These are phyloP conservation scores for Wasmannia auropunctata DNA, from an alignment of 1,140 invertebrate genomes.

Conservation along the genomic window DNA sequence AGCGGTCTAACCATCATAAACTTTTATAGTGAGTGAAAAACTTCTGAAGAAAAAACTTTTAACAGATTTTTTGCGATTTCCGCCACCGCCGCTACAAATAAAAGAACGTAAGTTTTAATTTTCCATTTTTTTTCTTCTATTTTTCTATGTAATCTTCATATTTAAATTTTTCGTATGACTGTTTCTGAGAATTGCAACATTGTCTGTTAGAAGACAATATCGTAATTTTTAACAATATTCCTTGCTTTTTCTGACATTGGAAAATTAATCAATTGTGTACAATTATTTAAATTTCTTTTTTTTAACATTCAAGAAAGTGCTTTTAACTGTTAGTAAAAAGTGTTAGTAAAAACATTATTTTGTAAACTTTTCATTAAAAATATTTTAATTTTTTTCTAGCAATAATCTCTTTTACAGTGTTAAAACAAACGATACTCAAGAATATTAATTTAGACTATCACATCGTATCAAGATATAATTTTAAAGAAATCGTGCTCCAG, in stretches of 20 bases:
- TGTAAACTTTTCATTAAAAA: not conserved
- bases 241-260: not conserved
- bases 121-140: not conserved
- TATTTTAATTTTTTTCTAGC: not conserved
- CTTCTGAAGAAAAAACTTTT: too few species aligned
- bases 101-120: not conserved
- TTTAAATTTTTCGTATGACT: not conserved
- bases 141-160: not conserved
- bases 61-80: slow-evolving; percentile 77
- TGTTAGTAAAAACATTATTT: not conserved
- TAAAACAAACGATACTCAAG: not conserved
- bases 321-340: too few species aligned
- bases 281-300: not conserved
- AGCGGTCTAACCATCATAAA: slow-evolving; percentile 74
- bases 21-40: too few species aligned
- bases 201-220: too few species aligned
- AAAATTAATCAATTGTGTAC: not conserved
- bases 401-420: not conserved
- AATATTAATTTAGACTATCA: not conserved
- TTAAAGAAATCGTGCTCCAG: not conserved
- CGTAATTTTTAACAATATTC: not conserved
- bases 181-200: not conserved
- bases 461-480: not conserved
- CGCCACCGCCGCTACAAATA: slow-evolving; percentile 2
- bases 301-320: not conserved